Evolutionary conservation across 1,140 invertebrate genomes (phyloP), one percentile per base, ranked within the genome.

Genomic region (Leptonema lineaticorne): DNA sequence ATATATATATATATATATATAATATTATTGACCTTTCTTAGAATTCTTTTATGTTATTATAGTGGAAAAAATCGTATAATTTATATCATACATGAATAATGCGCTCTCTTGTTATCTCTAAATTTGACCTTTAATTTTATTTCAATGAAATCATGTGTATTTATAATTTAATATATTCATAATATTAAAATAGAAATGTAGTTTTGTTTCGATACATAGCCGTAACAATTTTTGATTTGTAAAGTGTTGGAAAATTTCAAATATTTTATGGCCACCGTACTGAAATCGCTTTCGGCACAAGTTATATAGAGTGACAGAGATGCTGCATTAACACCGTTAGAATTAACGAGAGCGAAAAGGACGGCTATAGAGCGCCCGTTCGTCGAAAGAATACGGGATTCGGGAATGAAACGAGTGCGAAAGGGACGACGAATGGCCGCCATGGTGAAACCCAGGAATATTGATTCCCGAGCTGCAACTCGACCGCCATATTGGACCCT

Each of bases 401-500:
- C 16, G 60, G 60, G 45, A 48, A 45, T 2, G 24, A 16, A 20
- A 30, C 20, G 58, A 64, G 46, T 26, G 62, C 45, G 62, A 62
- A 18, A 33, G 58, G 37, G 62, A 27, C 41, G 45, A 7, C 6
- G 26, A 9, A 29, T 2, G 26, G 28, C 28, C 6, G 28, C 33
- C 58, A 28, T 60, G 20, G 58, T 20, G n/a, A 60, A 62, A 46
- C 59, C 45, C 62, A 30, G 62, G 62, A 64, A 64, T 64, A 64
- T 64, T 64, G 62, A 64, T 64, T 64, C 62, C 62, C 2, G 62
- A 46, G 22, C 27, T n/a, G 27, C 41, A 18, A 60, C 58, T 37
- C 22, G 60, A 62, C 60, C 60, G 62, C 62, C 62, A 64, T 64
- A 46, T 64, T 64, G 62, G 50, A 6, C 59, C 37, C 30, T 45